Percentiles rank a stretch among this genome's conserved stretches.
Conservation (phyloP, 2,113 vertebrate genomes). For the Tapirus terrestris region DNA sequence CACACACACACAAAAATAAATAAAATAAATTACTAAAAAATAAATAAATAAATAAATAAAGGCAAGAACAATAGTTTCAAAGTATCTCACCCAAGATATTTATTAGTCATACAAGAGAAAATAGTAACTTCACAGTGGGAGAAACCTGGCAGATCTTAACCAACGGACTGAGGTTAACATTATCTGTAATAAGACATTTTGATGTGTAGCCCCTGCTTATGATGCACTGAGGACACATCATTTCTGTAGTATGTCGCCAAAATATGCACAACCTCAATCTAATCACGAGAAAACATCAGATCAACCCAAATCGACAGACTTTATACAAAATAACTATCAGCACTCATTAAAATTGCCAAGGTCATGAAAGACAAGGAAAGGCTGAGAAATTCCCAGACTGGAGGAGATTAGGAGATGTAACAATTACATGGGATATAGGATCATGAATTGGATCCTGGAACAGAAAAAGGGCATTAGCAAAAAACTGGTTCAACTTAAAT, state of each 20-base stretch:
- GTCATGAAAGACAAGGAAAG: not conserved
- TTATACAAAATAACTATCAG: slow-evolving; percentile 36
- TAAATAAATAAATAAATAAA: not conserved
- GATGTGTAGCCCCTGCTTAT: not conserved
- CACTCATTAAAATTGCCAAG: not conserved
- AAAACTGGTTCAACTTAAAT: not conserved
- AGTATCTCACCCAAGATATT: not conserved
- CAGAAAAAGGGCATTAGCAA: not conserved
- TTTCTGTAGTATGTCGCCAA: not conserved
- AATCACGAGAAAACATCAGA: slow-evolving; percentile 8
- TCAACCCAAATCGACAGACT: not conserved
- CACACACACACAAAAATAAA: too few relatives aligned
- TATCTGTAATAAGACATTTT: not conserved
- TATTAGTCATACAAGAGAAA: not conserved
- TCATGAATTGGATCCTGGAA: not conserved
- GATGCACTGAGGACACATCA: not conserved
- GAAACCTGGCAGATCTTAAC: not conserved
- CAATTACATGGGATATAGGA: not conserved
- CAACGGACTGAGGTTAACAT: not conserved
- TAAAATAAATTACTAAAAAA: too few relatives aligned
- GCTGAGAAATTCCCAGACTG: not conserved
- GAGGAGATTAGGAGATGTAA: not conserved
- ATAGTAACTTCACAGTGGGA: not conserved
- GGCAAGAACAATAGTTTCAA: not conserved
- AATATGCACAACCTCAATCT: not conserved